These are phyloP conservation scores for Kryptolebias marmoratus DNA, from an alignment of 2,113 vertebrate species.

Conservation along the genomic window DNA sequence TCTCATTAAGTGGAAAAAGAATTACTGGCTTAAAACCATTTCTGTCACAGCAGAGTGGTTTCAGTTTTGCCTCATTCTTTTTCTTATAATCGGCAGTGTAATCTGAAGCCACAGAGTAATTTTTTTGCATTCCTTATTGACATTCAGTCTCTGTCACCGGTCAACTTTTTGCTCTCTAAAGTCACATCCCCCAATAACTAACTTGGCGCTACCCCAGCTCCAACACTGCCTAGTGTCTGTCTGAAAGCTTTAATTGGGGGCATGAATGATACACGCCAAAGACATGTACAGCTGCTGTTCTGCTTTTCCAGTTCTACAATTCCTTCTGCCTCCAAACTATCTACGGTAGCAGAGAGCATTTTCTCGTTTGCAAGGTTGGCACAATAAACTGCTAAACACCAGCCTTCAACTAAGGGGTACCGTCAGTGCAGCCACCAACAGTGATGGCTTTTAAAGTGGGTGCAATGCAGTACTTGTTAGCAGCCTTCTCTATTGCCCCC, in stretches of 20 bases:
- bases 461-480: conserved; percentile 34
- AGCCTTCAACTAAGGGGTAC: conserved; percentile 44
- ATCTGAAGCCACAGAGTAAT: not conserved
- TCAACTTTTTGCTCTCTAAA: conserved; percentile 35
- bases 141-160: conserved; percentile 17
- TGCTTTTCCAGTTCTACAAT: conserved; percentile 19
- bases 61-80: not conserved
- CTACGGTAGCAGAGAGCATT: conserved; percentile 40
- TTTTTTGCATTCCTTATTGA: conserved; percentile 17
- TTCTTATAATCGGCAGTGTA: not conserved
- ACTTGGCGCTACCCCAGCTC: conserved; percentile 40
- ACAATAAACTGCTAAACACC: conserved; percentile 44
- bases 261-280: conserved; percentile 50
- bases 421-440: conserved; percentile 39
- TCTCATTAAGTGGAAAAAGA: not conserved
- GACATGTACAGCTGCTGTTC: conserved; percentile 41
- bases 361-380: conserved; percentile 50
- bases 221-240: conserved; percentile 47
- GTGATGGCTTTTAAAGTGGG: conserved; percentile 57
- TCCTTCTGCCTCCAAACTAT: conserved; percentile 36
- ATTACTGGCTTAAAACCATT: not conserved
- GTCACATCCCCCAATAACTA: conserved; percentile 26
- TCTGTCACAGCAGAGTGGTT: not conserved
- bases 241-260: conserved; percentile 63
- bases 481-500: conserved; percentile 47